Base-by-base conservation (phyloP, 2,888 invertebrate genomes). In the Allygus modestus region DNA sequence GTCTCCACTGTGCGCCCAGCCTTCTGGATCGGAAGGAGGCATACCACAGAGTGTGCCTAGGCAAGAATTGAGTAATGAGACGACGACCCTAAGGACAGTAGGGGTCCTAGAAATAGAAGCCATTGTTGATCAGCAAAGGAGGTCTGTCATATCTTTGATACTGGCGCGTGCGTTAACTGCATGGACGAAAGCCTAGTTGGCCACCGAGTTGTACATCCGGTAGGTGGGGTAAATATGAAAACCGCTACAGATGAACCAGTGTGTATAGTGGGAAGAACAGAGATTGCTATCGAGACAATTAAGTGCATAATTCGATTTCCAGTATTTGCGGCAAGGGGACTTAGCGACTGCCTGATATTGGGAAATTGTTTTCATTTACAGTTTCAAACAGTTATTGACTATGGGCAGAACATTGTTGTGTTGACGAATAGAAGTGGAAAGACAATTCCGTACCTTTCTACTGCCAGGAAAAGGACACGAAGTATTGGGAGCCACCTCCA, bases 201-300 rank as follows among this genome's bases (percentile, higher is more conserved):
- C 26, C 9, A 26, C 7, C 11, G 37, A n/a, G 5, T 11, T 41
- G 33, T 75, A 43, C 7, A 33, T 4, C 54, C 54, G 1, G 77
- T 77, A 4, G 20, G 28, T 1, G 77, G 77, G 0, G 77, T 77
- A 7, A 51, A 77, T 23, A 77, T 77, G 23, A 77, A 51, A 77
- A 77, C 77, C 11, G 73, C 73, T 12, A 75, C 73, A 17, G 77
- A 77, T 15, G 77, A 77, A 31, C 77, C 77, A 17, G 73, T 75
- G 5, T 15, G 33, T 15, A 75, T 75, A 17, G 20, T 75, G 2
- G 73, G 73, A 5, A 33, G 73, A n/a, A 43, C 73, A 43, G 73
- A 75, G 23, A 20, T 75, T 12, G n/a, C 17, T 11, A n/a, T 75
- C 23, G 73, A 17, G 0, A 75, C 41, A 7, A 4, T 0, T 11